These are phyloP conservation scores for Alectura lathami DNA, from an alignment of 2,113 vertebrate genomes.

Conservation along the genomic window DNA sequence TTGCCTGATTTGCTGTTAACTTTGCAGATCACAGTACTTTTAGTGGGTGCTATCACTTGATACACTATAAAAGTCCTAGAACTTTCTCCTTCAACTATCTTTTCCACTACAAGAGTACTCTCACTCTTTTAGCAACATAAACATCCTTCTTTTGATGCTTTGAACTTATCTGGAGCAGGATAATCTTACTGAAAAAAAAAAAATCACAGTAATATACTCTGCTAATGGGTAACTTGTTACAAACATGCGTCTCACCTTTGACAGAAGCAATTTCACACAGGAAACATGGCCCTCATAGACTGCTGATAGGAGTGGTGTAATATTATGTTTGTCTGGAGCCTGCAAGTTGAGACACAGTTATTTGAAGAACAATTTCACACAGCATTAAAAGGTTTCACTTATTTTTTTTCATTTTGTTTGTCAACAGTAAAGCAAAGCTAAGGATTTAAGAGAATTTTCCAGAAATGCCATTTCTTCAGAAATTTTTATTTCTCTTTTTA, in stretches of 20 bases:
- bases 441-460: background rate
- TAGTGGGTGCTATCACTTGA: background rate
- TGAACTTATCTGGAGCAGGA: background rate
- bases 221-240: background rate
- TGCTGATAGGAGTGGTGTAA: constrained; percentile 91
- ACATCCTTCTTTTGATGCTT: background rate
- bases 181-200: background rate
- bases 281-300: constrained; percentile 87
- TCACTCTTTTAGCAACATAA: background rate
- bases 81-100: background rate
- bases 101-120: background rate
- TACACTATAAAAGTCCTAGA: background rate
- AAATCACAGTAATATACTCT: background rate
- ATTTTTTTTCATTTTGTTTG: background rate
- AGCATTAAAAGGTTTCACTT: background rate
- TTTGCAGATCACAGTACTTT: background rate
- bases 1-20: background rate
- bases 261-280: constrained; percentile 94
- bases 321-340: constrained; percentile 92
- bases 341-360: constrained; percentile 68
- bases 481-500: background rate
- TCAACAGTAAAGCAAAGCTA: background rate
- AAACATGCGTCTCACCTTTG: constrained; percentile 82
- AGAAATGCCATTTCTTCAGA: background rate
- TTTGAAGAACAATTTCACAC: constrained; percentile 5